These are phyloP conservation scores for Scrobipalpa costella DNA, from an alignment of 2,888 invertebrate genomes.

Conservation along the genomic window DNA sequence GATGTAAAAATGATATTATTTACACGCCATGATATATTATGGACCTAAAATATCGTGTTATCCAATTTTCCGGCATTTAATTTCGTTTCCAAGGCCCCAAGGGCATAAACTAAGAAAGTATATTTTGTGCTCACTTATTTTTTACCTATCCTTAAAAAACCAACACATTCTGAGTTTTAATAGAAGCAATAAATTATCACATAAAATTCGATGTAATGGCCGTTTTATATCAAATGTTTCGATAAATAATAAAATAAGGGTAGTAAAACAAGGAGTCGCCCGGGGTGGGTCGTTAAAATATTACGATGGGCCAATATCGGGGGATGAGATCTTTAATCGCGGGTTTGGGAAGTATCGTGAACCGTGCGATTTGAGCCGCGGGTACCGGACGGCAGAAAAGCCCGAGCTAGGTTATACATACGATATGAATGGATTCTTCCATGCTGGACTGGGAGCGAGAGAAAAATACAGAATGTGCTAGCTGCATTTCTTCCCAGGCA, in stretches of 20 bases:
- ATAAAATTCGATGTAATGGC: conserved; percentile 69
- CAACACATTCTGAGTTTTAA: conserved; percentile 48
- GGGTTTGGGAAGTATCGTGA: conserved; percentile 57
- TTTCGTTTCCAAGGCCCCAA: too few species aligned
- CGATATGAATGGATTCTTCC: too few species aligned
- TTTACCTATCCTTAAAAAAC: conserved; percentile 21
- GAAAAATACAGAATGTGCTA: too few species aligned
- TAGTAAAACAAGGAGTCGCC: conserved; percentile 71
- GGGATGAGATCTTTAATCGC: conserved; percentile 76
- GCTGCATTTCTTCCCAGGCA: too few species aligned
- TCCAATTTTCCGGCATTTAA: too few species aligned
- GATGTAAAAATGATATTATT: too few species aligned
- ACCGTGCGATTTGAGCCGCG: conserved; percentile 49
- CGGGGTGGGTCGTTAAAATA: conserved; percentile 73
- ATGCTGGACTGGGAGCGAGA: too few species aligned
- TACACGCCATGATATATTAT: too few species aligned
- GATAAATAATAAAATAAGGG: conserved; percentile 75
- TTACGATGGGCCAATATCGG: conserved; percentile 77
- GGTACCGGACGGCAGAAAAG: conserved; percentile 60
- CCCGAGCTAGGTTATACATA: too few species aligned
- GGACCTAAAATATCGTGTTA: too few species aligned
- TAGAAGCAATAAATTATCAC: conserved; percentile 60
- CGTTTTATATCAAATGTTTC: conserved; percentile 73
- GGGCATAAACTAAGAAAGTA: neutral
- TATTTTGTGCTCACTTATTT: neutral